A percentile compares a stretch with the other conserved stretches of the same genome.
These are phyloP conservation scores for Corvus cornix DNA, from an alignment of 2,113 vertebrate genomes.

Conservation along the genomic window DNA sequence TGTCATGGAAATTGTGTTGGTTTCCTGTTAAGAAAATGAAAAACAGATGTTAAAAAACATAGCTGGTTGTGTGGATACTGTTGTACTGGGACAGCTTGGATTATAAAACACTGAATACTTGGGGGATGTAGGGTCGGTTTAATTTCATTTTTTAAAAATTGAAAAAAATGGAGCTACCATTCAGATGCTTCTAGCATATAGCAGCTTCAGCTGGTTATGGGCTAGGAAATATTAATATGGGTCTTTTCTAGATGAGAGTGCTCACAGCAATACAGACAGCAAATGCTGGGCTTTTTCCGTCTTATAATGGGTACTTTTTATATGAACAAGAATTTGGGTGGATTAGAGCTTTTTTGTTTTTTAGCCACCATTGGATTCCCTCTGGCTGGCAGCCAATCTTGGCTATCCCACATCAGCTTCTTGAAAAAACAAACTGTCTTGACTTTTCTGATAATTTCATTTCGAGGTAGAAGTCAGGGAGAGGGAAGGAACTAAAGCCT, in stretches of 20 bases:
- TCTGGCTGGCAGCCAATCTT: not conserved
- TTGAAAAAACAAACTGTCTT: not conserved
- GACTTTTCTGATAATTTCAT: not conserved
- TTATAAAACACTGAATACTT: constrained; percentile 43
- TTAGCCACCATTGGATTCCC: not conserved
- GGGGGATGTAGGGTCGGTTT: not conserved
- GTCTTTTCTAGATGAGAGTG: not conserved
- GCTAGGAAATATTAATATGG: not conserved
- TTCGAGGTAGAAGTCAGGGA: not conserved
- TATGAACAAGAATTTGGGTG: not conserved
- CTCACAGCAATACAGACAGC: not conserved
- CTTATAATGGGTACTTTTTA: accelerated
- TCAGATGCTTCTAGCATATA: not conserved
- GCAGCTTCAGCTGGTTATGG: not conserved
- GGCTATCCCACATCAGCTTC: not conserved
- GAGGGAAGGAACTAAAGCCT: not conserved
- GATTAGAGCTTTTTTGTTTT: not conserved
- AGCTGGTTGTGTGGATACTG: constrained; percentile 63
- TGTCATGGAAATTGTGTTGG: constrained; percentile 73
- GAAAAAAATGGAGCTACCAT: not conserved
- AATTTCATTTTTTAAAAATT: not conserved
- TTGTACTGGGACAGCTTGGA: constrained; percentile 11
- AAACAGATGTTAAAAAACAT: constrained; percentile 71
- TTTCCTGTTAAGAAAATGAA: constrained; percentile 76
- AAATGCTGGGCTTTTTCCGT: not conserved